phyloP scores from a whole-genome alignment of 2,113 vertebrate genomes.

The Plecotus auritus region DNA sequence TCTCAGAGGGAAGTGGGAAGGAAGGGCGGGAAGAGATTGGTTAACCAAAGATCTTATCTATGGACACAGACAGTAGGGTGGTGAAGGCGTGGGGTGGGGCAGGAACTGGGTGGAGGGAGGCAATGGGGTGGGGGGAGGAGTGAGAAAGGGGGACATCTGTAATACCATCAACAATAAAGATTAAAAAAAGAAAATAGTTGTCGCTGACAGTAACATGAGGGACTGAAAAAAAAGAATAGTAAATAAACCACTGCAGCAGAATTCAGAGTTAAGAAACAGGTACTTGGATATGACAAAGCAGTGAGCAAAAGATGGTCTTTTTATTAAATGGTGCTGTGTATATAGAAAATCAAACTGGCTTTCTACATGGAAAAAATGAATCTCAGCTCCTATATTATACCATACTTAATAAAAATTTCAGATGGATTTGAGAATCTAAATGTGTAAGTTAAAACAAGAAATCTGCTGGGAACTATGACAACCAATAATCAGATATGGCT shows the following conservation, averaged over 20 bases:
- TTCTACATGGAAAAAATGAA: not conserved
- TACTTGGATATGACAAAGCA: not conserved
- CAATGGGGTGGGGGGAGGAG: no score
- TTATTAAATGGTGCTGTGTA: not conserved
- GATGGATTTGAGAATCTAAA: constrained; percentile 23
- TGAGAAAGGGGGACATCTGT: no score
- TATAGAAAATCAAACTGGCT: not conserved
- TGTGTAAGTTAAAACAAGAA: constrained; percentile 6
- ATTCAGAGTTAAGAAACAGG: not conserved
- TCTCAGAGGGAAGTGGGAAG: no score
- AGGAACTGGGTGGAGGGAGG: no score
- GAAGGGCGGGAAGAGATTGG: no score
- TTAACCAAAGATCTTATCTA: no score
- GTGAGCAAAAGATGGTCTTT: not conserved
- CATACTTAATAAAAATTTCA: not conserved
- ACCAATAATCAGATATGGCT: not conserved
- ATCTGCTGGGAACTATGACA: not conserved
- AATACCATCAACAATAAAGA: no score
- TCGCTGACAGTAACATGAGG: no score
- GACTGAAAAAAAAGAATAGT: no score
- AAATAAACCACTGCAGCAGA: not conserved
- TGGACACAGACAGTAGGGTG: no score
- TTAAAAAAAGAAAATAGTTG: no score
- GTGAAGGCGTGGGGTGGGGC: no score
- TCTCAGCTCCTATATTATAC: not conserved